Evolutionary conservation across 23 tunicate species (phyloP).

Genomic region (Styela clava): DNA sequence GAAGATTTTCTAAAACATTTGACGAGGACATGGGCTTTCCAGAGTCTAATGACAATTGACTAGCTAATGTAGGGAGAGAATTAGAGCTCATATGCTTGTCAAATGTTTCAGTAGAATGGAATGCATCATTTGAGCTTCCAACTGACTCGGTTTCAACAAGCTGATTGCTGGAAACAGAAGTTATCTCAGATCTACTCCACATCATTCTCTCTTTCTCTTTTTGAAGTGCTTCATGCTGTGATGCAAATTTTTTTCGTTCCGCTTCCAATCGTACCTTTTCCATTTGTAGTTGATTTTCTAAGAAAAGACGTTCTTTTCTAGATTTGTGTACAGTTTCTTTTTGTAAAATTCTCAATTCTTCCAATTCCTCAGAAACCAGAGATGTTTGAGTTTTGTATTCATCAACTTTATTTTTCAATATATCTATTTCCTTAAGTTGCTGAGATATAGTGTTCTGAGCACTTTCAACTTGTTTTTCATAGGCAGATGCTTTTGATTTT

Average conservation of each 20-base stretch:
- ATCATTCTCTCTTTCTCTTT: constrained; percentile 76
- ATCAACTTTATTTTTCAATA: constrained; percentile 40
- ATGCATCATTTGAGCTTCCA: constrained; percentile 58
- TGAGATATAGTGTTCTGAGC: constrained; percentile 16
- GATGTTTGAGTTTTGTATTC: constrained; percentile 12
- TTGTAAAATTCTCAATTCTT: background rate
- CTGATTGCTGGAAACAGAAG: constrained; percentile 60
- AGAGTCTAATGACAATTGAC: background rate
- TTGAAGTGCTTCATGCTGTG: constrained; percentile 53
- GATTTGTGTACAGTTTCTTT: constrained; percentile 45
- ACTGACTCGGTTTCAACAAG: constrained; percentile 79
- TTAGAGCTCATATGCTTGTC: constrained; percentile 40
- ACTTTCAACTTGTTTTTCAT: constrained; percentile 59
- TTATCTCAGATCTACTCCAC: constrained; percentile 79
- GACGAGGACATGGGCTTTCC: constrained; percentile 3
- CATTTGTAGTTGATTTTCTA: constrained; percentile 87
- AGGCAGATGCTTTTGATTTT: constrained; percentile 34
- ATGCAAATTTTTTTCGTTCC: constrained; percentile 63
- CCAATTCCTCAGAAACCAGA: background rate
- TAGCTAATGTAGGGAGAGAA: constrained; percentile 10
- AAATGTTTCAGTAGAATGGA: constrained; percentile 56
- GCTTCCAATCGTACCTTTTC: constrained; percentile 76
- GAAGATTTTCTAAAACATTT: constrained; percentile 70
- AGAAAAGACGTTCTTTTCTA: constrained; percentile 52
- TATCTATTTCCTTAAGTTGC: constrained; percentile 28